Evolutionary conservation across 2,888 invertebrate species (phyloP).

Genomic region (Acronicta leporina): DNA sequence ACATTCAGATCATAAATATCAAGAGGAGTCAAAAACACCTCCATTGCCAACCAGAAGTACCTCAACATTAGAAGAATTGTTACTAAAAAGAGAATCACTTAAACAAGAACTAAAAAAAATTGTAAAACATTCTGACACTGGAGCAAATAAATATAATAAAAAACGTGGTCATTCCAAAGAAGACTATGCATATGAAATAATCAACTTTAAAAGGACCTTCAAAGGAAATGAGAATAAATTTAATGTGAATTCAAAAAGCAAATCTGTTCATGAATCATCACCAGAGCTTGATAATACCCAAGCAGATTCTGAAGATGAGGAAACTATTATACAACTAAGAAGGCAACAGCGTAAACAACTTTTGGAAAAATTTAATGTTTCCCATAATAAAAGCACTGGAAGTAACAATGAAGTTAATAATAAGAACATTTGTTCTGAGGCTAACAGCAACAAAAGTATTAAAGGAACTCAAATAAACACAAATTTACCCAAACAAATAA

Average conservation of each 20-base stretch:
- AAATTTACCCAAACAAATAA: conserved; percentile 79
- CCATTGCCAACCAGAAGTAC: conserved; percentile 71
- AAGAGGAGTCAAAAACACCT: conserved; percentile 76
- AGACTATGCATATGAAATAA: conserved; percentile 48
- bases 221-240: conserved; percentile 47
- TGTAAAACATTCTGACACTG: conserved; percentile 58
- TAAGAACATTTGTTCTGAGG: conserved; percentile 32
- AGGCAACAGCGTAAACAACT: conserved; percentile 96
- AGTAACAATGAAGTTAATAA: conserved; percentile 47
- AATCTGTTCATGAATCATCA: conserved; percentile 60
- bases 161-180: conserved; percentile 63
- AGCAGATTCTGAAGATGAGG: conserved; percentile 95
- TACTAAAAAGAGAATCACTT: conserved; percentile 76
- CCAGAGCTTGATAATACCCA: conserved; percentile 89
- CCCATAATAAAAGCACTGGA: conserved; percentile 48
- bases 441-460: conserved; percentile 35
- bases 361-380: conserved; percentile 87
- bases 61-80: conserved; percentile 75
- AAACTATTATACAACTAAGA: conserved; percentile 96
- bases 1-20: conserved; percentile 57
- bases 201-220: conserved; percentile 46
- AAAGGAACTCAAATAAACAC: conserved; percentile 23
- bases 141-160: conserved; percentile 54
- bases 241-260: conserved; percentile 40
- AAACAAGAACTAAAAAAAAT: conserved; percentile 76